Conservation (phyloP, 1,140 invertebrate species). For the Lepidurus apus region DNA sequence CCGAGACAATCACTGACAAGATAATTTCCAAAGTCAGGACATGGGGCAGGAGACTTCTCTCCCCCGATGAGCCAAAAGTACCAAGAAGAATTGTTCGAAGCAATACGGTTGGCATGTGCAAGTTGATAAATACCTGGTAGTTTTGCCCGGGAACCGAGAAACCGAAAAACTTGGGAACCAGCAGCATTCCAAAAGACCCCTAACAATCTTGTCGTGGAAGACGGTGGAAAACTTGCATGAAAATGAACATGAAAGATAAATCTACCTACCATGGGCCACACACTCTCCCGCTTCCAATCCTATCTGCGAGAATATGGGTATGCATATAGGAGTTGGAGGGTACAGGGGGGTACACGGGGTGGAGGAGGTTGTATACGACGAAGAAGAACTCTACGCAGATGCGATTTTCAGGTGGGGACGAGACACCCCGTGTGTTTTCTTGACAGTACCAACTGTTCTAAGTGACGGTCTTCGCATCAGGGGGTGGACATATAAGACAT, state of each 20-base stretch:
- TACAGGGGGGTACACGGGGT: background rate
- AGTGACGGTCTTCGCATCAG: slow-evolving; percentile 9
- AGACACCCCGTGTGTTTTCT: slow-evolving; percentile 12
- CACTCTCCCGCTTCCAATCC: no score
- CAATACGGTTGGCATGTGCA: slow-evolving; percentile 7
- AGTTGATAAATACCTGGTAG: background rate
- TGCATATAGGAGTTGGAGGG: no score
- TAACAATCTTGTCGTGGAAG: no score
- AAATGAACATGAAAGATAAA: no score
- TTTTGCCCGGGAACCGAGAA: background rate
- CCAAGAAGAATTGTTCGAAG: background rate
- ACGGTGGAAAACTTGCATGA: no score
- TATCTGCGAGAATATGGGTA: no score
- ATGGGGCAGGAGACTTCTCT: background rate
- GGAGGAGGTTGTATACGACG: background rate
- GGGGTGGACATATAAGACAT: slow-evolving; percentile 18
- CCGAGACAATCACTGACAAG: slow-evolving; percentile 21
- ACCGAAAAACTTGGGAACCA: background rate
- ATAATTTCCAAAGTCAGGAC: background rate
- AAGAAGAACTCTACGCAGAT: background rate
- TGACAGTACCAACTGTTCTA: slow-evolving; percentile 13
- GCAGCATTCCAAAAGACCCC: no score
- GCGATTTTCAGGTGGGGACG: background rate
- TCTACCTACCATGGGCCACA: no score
- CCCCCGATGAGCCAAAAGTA: background rate